Evolutionary conservation across 2,113 vertebrate genomes (phyloP).

Genomic region (Podilymbus podiceps): DNA sequence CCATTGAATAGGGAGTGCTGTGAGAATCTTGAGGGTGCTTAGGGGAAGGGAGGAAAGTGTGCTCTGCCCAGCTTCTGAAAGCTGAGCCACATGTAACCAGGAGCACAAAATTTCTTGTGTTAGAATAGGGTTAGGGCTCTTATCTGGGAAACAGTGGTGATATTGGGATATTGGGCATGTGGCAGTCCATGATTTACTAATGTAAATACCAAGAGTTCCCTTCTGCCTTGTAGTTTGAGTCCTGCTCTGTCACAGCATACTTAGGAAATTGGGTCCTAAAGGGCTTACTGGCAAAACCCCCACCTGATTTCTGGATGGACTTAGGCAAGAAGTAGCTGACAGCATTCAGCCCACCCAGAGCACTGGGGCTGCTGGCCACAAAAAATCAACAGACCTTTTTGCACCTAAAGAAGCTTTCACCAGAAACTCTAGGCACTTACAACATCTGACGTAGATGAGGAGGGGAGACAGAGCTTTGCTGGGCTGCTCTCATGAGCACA

Average conservation of each 20-base stretch:
- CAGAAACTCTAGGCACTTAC: not conserved
- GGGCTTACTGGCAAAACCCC: not conserved
- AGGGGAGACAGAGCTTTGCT: conserved; percentile 19
- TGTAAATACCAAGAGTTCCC: not conserved
- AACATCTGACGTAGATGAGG: not conserved
- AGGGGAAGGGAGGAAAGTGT: not conserved
- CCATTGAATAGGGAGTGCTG: not conserved
- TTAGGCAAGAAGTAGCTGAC: not conserved
- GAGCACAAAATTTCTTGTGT: not conserved
- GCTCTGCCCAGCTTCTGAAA: not conserved
- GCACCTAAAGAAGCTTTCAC: not conserved
- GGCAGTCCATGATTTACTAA: not conserved
- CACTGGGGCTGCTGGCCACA: not conserved
- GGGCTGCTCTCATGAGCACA: conserved; percentile 4
- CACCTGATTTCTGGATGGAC: not conserved
- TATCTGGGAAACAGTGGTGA: not conserved
- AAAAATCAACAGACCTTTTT: not conserved
- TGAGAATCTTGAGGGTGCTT: not conserved
- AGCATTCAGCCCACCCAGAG: not conserved
- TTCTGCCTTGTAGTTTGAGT: not conserved
- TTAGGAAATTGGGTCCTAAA: not conserved
- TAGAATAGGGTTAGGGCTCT: not conserved
- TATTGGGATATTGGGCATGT: not conserved
- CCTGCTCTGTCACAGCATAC: not conserved
- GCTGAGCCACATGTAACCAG: not conserved